Base-by-base conservation (phyloP, 2,888 invertebrate genomes). In the Yponomeuta plumbellus region DNA sequence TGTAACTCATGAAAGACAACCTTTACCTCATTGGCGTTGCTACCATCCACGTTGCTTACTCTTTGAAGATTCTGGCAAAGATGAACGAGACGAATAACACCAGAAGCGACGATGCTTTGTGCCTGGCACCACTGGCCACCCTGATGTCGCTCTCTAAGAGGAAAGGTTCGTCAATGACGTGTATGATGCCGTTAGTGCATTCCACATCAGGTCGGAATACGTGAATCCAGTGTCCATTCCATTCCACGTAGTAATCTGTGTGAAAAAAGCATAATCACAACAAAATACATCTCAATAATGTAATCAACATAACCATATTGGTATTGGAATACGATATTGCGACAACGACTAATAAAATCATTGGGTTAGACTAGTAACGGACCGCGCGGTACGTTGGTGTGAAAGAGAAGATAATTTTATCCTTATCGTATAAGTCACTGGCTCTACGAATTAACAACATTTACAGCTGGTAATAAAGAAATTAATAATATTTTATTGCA, bases 181-280 rank as follows among this genome's bases (percentile, higher is more conserved):
- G 98, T 74, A 98, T 98, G 74, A 97, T 96, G 66, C 98, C 98
- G 81, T 98, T 98, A 84, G 97, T 98, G 85, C 98, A 98, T 78
- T 97, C 96, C 5, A 99, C 97, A 84, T 99, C 97, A 26, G 98
- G 96, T 71, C 98, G 94, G 84, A 95, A 95, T 64, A 98, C 96
- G 75, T 94, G 94, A 75, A 97, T 96, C 92, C 94, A 94, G 80
- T 94, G 94, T 69, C 95, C 95, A 76, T 96, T 95, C 97, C 97
- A 97, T 80, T 95, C 94, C 69, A 97, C 94, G 77, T 93, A 93
- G 89, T 96, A 97, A 78, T 95, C 97, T 97, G 92, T 44, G 91
- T 87, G 72, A 71, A 73, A 52, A 21, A 52, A 65, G 59, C 65
- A 64, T 13, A 21, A 69, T 66, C 70, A 74, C 68, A 69, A 74